Conservation (phyloP, 2,113 vertebrate genomes). For the Peromyscus leucopus region DNA sequence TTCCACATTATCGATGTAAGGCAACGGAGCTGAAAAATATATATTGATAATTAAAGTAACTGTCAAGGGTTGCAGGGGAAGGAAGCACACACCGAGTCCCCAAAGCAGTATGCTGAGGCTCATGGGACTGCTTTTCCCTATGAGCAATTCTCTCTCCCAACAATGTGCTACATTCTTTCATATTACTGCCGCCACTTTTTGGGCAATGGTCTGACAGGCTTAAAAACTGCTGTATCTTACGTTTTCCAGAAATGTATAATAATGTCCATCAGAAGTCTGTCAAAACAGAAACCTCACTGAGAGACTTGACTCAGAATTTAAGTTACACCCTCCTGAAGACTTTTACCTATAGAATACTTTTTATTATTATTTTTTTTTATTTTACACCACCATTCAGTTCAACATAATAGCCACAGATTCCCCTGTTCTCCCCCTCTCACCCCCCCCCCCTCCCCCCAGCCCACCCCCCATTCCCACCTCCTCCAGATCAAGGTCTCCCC, state of each 20-base stretch:
- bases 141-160: background rate
- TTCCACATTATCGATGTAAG: background rate
- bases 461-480: no score
- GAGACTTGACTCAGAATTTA: slow-evolving; percentile 24
- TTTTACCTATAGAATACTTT: background rate
- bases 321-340: background rate
- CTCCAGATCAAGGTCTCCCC: no score
- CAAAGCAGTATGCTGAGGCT: background rate
- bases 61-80: background rate
- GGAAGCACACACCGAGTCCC: background rate
- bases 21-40: background rate
- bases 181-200: background rate
- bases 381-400: no score
- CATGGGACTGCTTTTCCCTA: rapidly evolving
- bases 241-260: background rate
- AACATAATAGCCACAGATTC: no score
- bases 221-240: background rate
- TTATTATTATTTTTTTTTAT: no score
- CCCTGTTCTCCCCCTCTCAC: no score
- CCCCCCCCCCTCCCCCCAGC: no score
- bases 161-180: background rate
- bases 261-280: background rate
- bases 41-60: background rate
- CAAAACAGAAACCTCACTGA: background rate
- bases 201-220: background rate